A percentile compares a stretch with the other conserved stretches of the same genome.
Evolutionary conservation across 2,888 invertebrate genomes (phyloP).

Genomic region (Tubulanus polymorphus): DNA sequence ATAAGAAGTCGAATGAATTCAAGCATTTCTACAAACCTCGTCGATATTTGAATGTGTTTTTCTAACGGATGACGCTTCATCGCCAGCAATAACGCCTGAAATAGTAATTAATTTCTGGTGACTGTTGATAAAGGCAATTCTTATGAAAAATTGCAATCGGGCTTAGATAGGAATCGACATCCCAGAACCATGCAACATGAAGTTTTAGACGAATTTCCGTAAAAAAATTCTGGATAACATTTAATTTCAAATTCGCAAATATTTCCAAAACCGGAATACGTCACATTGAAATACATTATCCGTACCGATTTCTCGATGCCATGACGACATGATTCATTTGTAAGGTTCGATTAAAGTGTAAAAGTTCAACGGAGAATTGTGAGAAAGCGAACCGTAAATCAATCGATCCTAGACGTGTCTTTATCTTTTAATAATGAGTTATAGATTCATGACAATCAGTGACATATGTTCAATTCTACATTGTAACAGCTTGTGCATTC

Average conservation of each 20-base stretch:
- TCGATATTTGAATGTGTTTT: conserved; percentile 82
- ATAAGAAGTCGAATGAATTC: background rate
- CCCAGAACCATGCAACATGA: background rate
- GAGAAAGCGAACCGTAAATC: too few relatives aligned
- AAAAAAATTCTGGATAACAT: too few relatives aligned
- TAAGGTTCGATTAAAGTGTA: too few relatives aligned
- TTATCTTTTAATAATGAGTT: background rate
- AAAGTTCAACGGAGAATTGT: too few relatives aligned
- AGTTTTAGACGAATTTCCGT: background rate
- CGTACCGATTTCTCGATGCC: too few relatives aligned
- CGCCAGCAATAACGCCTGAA: conserved; percentile 71
- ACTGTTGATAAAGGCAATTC: background rate
- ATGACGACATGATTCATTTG: too few relatives aligned
- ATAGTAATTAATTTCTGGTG: conserved; percentile 9
- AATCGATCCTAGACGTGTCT: background rate
- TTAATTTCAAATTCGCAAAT: too few relatives aligned
- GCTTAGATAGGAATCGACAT: background rate
- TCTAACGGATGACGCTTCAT: conserved; percentile 84
- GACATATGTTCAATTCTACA: too few relatives aligned
- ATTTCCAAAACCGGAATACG: too few relatives aligned
- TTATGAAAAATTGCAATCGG: background rate
- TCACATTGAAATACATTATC: too few relatives aligned
- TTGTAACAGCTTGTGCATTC: too few relatives aligned
- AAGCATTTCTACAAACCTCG: conserved; percentile 40
- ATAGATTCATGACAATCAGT: too few relatives aligned